These are phyloP conservation scores for Xenops minutus DNA, from an alignment of 2,797 vertebrate genomes.

Conservation along the genomic window DNA sequence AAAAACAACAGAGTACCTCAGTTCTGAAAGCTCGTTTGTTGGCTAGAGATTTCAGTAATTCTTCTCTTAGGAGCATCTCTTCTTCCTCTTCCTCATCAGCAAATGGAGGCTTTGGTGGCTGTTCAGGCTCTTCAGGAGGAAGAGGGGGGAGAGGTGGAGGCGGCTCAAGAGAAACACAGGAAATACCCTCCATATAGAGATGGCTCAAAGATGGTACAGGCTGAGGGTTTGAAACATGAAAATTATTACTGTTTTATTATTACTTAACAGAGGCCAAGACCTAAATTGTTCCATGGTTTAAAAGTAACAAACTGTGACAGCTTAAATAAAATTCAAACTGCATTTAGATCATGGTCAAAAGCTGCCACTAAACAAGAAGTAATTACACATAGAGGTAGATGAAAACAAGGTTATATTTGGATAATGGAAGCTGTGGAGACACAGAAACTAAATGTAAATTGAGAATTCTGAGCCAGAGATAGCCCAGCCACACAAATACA, in stretches of 20 bases:
- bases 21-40: slow-evolving; percentile 83
- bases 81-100: slow-evolving; percentile 98
- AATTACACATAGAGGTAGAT: neutral
- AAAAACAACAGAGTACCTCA: slow-evolving; percentile 76
- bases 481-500: neutral
- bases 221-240: slow-evolving; percentile 2
- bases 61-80: slow-evolving; percentile 96
- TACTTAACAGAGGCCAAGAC: neutral
- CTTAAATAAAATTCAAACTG: neutral
- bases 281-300: neutral
- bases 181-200: slow-evolving; percentile 73
- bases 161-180: slow-evolving; percentile 67
- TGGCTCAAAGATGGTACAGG: slow-evolving; percentile 75
- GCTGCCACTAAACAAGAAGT: neutral
- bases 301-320: neutral
- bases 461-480: neutral
- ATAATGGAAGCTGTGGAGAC: neutral
- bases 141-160: slow-evolving; percentile 87
- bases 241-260: neutral
- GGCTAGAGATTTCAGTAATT: slow-evolving; percentile 92
- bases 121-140: slow-evolving; percentile 88
- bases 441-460: neutral
- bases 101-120: slow-evolving; percentile 93
- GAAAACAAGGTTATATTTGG: neutral
- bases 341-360: neutral